Evolutionary conservation across 2,797 vertebrate genomes (phyloP), one percentile per base, ranked within the genome.

Genomic region (Jordanella pulchra): DNA sequence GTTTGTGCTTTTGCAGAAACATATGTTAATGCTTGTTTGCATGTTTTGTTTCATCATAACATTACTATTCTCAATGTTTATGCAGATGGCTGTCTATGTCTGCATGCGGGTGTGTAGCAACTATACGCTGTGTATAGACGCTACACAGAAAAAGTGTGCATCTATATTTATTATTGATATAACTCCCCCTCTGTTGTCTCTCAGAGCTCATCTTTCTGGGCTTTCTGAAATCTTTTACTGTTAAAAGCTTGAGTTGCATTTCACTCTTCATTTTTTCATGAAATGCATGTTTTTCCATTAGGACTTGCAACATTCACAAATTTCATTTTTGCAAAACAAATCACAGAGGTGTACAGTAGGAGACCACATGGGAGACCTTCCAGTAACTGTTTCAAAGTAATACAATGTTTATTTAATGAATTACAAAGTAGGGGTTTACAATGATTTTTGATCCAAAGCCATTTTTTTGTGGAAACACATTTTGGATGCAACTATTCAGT

Each of bases 231-330:
- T 82, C 76, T 90, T 92, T 84, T 74, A 23, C 83, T 75, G 80
- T 87, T 90, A 93, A 93, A 93, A 93, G 92, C 92, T 89, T 80
- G 15, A 84, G 86, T 89, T 92, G 86, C 86, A 82, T 89, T 90
- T 89, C 76, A 72, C 83, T 91, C 76, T 67, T 92, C 77, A 89
- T 88, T 93, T 91, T 93, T 94, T 94, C 64, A 94, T 93, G 92
- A 93, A 67, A 75, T 64, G 63, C 83, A 54, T 83, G 84, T 90
- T 92, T 90, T 87, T 90, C 60, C 77, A 73, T 83, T 78, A 65
- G 39, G 65, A 80, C 85, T 78, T 23, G 78, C 53, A 84, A 83
- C 79, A 85, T 86, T 78, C 61, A 76, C 77, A 84, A 84, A 87
- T 78, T 82, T 63, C 75, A 44, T 75, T 69, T 72, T 47, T 55